phyloP scores from a whole-genome alignment of 2,888 invertebrate genomes.

The Lutraria lutraria region DNA sequence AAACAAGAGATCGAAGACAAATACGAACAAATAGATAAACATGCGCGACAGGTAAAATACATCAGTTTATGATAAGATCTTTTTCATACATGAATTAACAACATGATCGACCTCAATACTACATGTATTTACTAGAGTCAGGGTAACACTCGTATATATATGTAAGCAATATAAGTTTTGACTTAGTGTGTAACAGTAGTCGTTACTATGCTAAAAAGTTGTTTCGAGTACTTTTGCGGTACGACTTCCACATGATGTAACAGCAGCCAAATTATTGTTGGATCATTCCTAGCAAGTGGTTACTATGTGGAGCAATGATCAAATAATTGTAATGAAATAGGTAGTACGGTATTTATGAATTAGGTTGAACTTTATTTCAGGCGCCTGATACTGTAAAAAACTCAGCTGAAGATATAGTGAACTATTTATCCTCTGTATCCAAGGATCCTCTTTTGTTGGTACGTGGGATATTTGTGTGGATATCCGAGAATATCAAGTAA shows the following conservation, averaged over 20 bases:
- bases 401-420: constrained; percentile 59
- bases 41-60: constrained; percentile 37
- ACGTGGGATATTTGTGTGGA: constrained; percentile 70
- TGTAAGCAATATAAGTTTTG: background rate
- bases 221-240: no score
- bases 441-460: constrained; percentile 60
- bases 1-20: background rate
- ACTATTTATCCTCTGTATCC: constrained; percentile 58
- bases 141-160: background rate
- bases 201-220: no score
- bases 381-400: constrained; percentile 59
- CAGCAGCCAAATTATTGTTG: no score
- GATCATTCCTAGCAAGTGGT: background rate
- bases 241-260: background rate
- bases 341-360: background rate
- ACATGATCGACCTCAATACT: background rate
- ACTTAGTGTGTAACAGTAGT: background rate
- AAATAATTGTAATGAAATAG: background rate
- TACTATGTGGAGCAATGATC: background rate
- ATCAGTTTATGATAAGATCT: no score
- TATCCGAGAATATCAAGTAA: constrained; percentile 72
- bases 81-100: no score
- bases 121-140: background rate
- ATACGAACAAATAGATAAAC: constrained; percentile 19
- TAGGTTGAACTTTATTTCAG: constrained; percentile 46